phyloP scores from a whole-genome alignment of 2,888 invertebrate species.

The Pharmacophagus antenor region DNA sequence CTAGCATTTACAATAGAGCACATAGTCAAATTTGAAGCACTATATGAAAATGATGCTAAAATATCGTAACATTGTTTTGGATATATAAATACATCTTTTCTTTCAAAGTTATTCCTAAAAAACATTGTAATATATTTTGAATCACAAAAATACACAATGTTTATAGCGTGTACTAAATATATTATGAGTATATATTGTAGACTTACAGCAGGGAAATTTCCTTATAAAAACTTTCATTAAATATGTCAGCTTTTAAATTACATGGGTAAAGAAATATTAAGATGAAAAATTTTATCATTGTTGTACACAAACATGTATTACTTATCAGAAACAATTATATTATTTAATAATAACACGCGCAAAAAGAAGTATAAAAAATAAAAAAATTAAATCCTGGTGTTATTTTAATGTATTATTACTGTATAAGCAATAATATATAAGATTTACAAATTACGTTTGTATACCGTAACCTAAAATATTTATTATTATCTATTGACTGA shows the following conservation, averaged over 20 bases:
- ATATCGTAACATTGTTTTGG: constrained; percentile 52
- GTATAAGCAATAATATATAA: no score
- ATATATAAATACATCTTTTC: constrained; percentile 31
- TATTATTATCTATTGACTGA: background rate
- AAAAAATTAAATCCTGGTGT: no score
- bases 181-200: no score
- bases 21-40: constrained; percentile 79
- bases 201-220: constrained; percentile 18
- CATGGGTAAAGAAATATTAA: constrained; percentile 14
- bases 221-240: constrained; percentile 5
- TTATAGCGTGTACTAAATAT: background rate
- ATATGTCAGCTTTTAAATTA: constrained; percentile 15
- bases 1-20: constrained; percentile 82
- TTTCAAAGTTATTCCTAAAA: constrained; percentile 30
- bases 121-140: constrained; percentile 15
- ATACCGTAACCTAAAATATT: background rate
- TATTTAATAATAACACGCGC: no score
- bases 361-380: no score
- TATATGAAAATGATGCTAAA: constrained; percentile 72
- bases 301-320: constrained; percentile 7
- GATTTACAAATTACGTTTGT: background rate
- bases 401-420: no score
- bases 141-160: no score
- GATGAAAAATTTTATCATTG: constrained; percentile 28
- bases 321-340: background rate